A percentile compares a stretch with the other conserved stretches of the same genome.
phyloP scores from a whole-genome alignment of 2,797 vertebrate genomes.

The Todus mexicanus region DNA sequence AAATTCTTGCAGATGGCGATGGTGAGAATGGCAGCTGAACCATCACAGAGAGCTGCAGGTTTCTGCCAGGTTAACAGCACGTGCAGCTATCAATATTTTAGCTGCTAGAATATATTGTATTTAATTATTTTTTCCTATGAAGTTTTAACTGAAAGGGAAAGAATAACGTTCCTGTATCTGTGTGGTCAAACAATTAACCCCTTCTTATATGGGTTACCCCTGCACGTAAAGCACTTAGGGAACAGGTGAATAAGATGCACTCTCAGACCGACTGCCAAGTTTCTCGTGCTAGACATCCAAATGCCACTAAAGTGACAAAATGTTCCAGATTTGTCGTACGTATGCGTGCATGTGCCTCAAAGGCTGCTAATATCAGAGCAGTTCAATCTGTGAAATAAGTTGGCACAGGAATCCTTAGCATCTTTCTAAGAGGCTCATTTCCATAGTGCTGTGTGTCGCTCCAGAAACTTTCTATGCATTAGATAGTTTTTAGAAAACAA shows the following conservation, averaged over 20 bases:
- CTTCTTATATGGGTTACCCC: neutral
- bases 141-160: neutral
- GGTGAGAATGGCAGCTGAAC: neutral
- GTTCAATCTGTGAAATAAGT: slow-evolving; percentile 22
- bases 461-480: slow-evolving; percentile 31
- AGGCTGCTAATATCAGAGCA: neutral
- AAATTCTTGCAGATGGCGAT: neutral
- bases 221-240: rapidly evolving
- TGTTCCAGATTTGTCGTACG: neutral
- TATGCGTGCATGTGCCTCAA: neutral
- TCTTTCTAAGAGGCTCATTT: slow-evolving; percentile 31
- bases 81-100: neutral
- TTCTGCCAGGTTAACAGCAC: neutral
- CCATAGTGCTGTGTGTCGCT: neutral
- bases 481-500: neutral
- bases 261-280: neutral
- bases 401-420: neutral
- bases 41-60: neutral
- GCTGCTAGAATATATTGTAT: neutral
- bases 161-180: neutral
- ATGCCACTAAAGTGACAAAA: neutral
- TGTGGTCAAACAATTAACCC: neutral
- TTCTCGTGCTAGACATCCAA: neutral
- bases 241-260: neutral
- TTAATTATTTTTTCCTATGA: neutral